Evolutionary conservation across 2,113 vertebrate species (phyloP).

Genomic region (Phaethon lepturus): DNA sequence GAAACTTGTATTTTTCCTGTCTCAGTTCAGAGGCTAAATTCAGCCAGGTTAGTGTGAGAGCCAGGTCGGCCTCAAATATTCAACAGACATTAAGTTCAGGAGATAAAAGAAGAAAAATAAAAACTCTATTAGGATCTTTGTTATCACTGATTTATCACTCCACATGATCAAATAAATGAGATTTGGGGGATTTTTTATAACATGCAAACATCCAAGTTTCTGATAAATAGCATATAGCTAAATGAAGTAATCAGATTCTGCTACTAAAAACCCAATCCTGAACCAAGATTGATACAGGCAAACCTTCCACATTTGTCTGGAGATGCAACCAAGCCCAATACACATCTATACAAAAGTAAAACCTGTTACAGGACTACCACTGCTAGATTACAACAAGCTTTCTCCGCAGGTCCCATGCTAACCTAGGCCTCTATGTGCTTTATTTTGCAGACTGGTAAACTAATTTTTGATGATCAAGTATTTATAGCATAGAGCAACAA

Average conservation of each 20-base stretch:
- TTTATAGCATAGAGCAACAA: neutral
- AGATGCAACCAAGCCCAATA: neutral
- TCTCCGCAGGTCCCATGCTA: neutral
- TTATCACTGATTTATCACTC: neutral
- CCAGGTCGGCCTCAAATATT: neutral
- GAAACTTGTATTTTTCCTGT: neutral
- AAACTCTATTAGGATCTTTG: neutral
- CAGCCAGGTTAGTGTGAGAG: neutral
- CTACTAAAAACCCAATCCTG: neutral
- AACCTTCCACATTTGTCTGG: neutral
- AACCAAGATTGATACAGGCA: neutral
- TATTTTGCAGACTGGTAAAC: neutral
- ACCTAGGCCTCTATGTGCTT: neutral
- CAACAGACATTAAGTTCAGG: neutral
- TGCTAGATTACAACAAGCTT: neutral
- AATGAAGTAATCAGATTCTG: neutral
- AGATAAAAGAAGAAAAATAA: neutral
- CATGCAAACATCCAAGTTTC: neutral
- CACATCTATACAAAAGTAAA: neutral
- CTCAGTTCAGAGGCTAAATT: neutral
- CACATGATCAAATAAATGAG: neutral
- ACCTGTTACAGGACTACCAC: neutral
- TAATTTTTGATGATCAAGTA: neutral
- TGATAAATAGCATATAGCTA: neutral
- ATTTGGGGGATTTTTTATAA: neutral